phyloP scores from a whole-genome alignment of 2,113 vertebrate genomes.

The Neofelis nebulosa region DNA sequence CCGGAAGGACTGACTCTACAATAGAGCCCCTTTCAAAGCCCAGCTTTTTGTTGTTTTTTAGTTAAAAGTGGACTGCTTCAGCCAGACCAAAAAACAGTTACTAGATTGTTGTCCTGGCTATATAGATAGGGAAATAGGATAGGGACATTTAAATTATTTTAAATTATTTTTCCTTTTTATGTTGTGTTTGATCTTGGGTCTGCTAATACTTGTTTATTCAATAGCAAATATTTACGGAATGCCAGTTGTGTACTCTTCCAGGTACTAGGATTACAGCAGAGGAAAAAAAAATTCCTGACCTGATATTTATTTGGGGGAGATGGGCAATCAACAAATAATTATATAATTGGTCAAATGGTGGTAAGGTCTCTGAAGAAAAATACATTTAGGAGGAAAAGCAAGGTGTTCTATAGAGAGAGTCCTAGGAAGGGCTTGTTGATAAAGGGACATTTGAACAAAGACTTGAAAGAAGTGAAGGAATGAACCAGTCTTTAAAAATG shows the following conservation, averaged over 20 bases:
- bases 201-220: conserved; percentile 39
- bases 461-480: conserved; percentile 32
- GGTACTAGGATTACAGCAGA: not conserved
- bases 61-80: conserved; percentile 18
- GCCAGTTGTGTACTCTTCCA: not conserved
- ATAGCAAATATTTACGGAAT: not conserved
- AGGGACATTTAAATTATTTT: not conserved
- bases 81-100: not conserved
- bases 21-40: not conserved
- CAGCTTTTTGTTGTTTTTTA: conserved; percentile 30
- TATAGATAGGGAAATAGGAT: conserved; percentile 33
- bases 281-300: not conserved
- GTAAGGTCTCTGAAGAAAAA: conserved; percentile 30
- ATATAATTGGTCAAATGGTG: not conserved
- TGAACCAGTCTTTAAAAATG: conserved; percentile 5
- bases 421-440: not conserved
- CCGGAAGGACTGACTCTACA: not conserved
- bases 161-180: not conserved
- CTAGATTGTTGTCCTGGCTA: not conserved
- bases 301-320: not conserved
- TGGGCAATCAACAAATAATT: not conserved
- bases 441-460: not conserved
- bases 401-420: not conserved
- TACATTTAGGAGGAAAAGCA: not conserved
- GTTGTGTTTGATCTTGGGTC: not conserved